A percentile compares a stretch with the other conserved stretches of the same genome.
Evolutionary conservation across 2,888 invertebrate genomes (phyloP).

Genomic region (Idaea dimidiata): DNA sequence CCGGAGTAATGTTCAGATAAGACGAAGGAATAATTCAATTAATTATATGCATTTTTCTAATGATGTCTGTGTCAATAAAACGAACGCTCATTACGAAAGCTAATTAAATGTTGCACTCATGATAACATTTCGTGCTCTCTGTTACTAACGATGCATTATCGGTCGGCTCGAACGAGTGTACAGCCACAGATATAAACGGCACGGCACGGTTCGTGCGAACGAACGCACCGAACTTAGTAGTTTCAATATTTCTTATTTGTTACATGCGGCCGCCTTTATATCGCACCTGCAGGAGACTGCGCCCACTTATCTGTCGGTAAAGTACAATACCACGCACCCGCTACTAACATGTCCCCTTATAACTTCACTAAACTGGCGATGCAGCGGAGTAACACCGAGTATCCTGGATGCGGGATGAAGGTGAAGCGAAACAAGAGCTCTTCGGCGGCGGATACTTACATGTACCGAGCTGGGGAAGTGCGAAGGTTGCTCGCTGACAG

Average conservation of each 20-base stretch:
- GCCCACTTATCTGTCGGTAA: slow-evolving; percentile 84
- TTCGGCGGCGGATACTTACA: slow-evolving; percentile 66
- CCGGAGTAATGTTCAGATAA: slow-evolving; percentile 30
- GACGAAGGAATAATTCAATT: slow-evolving; percentile 24
- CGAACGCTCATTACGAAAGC: slow-evolving; percentile 2
- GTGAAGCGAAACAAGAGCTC: slow-evolving; percentile 77
- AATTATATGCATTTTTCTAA: slow-evolving; percentile 19
- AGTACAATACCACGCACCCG: slow-evolving; percentile 85
- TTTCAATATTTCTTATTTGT: slow-evolving; percentile 78
- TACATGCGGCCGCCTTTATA: slow-evolving; percentile 81
- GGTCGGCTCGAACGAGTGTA: slow-evolving; percentile 16
- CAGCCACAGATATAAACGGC: slow-evolving; percentile 11
- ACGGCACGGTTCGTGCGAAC: background rate
- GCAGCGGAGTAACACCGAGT: slow-evolving; percentile 63
- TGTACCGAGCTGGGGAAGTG: slow-evolving; percentile 61
- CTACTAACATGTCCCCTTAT: slow-evolving; percentile 74
- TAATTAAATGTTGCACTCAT: slow-evolving; percentile 22
- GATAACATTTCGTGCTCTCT: slow-evolving; percentile 24
- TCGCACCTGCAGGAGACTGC: slow-evolving; percentile 84
- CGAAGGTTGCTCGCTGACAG: slow-evolving; percentile 63
- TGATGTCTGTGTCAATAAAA: background rate
- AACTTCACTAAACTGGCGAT: slow-evolving; percentile 65
- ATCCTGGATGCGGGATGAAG: slow-evolving; percentile 55
- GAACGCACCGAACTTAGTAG: slow-evolving; percentile 37
- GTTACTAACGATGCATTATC: slow-evolving; percentile 26